Percentiles rank a stretch among this genome's conserved stretches.
Conservation (phyloP, 1,140 invertebrate species). For the Scaptodrosophila lebanonensis region DNA sequence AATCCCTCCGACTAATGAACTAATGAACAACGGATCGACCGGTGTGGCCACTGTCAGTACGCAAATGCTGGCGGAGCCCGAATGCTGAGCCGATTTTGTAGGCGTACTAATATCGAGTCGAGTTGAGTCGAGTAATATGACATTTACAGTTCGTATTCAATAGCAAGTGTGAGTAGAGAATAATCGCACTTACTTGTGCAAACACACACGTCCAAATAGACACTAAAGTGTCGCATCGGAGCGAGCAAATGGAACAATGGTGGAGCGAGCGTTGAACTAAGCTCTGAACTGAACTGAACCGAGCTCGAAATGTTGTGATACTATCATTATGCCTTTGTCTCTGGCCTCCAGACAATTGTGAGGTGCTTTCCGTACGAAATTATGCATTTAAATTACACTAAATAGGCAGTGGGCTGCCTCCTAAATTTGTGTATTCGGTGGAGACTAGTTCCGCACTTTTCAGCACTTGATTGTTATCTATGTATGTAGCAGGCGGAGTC, state of each 20-base stretch:
- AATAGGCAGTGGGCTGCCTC: conserved; percentile 6
- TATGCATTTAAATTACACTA: conserved; percentile 7
- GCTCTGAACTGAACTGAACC: conserved; percentile 14
- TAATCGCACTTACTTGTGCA: conserved; percentile 20
- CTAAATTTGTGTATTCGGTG: conserved; percentile 22
- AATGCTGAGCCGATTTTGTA: conserved; percentile 48
- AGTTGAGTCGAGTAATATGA: conserved; percentile 45
- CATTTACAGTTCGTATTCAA: conserved; percentile 33
- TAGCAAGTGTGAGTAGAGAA: conserved; percentile 44
- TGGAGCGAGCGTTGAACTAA: conserved; percentile 34
- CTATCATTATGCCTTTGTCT: conserved; percentile 36
- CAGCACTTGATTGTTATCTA: conserved; percentile 30
- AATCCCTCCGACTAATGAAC: too few relatives aligned
- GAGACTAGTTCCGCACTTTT: conserved; percentile 43
- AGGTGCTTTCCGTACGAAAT: conserved; percentile 9
- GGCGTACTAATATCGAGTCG: conserved; percentile 21
- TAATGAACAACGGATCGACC: conserved; percentile 33
- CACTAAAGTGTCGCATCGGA: conserved; percentile 10
- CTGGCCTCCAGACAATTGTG: conserved; percentile 22
- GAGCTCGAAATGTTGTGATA: conserved; percentile 26
- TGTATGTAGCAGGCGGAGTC: conserved; percentile 7
- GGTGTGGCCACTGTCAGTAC: conserved; percentile 29
- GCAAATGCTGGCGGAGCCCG: conserved; percentile 33
- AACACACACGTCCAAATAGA: conserved; percentile 4
- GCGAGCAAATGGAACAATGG: too few relatives aligned